These are phyloP conservation scores for Microplitis demolitor DNA, from an alignment of 1,140 invertebrate genomes.

Conservation along the genomic window DNA sequence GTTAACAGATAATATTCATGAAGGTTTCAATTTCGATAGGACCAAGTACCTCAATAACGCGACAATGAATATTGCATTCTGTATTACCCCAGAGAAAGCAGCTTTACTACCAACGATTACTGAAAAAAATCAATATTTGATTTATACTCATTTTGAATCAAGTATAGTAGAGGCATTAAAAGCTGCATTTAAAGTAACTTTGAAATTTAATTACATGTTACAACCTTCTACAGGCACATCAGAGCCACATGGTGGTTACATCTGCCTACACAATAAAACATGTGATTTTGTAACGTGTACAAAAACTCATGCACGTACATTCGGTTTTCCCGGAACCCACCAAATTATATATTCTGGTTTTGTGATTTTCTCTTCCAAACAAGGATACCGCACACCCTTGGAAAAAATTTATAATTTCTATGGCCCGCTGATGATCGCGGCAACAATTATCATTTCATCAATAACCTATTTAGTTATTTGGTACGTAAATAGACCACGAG, in stretches of 20 bases:
- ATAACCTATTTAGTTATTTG: neutral
- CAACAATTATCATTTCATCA: neutral
- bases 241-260: too few species aligned
- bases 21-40: neutral
- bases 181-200: too few species aligned
- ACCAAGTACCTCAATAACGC: neutral
- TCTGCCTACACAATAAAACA: neutral
- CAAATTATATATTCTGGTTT: neutral
- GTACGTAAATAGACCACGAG: neutral
- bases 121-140: too few species aligned
- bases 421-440: neutral
- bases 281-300: neutral
- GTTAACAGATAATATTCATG: neutral
- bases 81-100: too few species aligned
- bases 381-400: neutral
- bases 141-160: too few species aligned
- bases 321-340: neutral
- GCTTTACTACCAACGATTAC: too few species aligned
- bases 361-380: neutral
- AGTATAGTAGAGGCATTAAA: too few species aligned
- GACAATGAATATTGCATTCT: neutral
- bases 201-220: too few species aligned
- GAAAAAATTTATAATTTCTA: neutral
- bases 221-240: too few species aligned
- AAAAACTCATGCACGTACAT: neutral